These are phyloP conservation scores for Sarcophaga rosellei DNA, from an alignment of 2,888 invertebrate species.

Conservation along the genomic window DNA sequence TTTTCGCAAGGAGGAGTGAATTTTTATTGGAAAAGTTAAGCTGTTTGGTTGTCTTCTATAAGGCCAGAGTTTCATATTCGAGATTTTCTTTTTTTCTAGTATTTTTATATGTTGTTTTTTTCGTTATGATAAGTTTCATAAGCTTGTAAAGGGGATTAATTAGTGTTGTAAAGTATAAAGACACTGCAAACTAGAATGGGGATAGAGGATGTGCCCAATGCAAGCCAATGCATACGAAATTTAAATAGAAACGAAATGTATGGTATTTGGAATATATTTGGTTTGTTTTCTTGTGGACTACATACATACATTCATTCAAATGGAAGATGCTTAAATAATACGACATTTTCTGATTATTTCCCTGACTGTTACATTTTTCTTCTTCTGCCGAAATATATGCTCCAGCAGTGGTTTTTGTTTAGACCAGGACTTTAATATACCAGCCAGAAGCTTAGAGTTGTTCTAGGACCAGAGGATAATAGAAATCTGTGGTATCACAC, in stretches of 20 bases:
- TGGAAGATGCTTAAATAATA: too few species aligned
- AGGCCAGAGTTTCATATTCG: constrained; percentile 36
- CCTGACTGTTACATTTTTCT: too few species aligned
- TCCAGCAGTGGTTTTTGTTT: too few species aligned
- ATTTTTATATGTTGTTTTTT: not conserved
- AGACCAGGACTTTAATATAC: too few species aligned
- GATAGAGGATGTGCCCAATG: too few species aligned
- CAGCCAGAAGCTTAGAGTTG: too few species aligned
- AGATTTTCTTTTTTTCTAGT: not conserved
- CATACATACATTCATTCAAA: too few species aligned
- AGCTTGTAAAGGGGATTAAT: constrained; percentile 76
- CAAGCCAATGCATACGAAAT: constrained; percentile 20
- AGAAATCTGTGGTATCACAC: too few species aligned
- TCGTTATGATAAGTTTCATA: constrained; percentile 77
- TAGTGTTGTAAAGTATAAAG: constrained; percentile 71
- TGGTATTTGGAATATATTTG: not conserved
- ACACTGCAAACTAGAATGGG: not conserved
- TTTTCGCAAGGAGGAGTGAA: constrained; percentile 72
- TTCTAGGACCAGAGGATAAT: too few species aligned
- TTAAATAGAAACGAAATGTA: constrained; percentile 14
- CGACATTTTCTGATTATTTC: too few species aligned
- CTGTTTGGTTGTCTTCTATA: constrained; percentile 72
- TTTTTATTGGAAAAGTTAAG: constrained; percentile 80
- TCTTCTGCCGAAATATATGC: too few species aligned
- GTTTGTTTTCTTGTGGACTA: constrained; percentile 13